Evolutionary conservation across 2,113 vertebrate species (phyloP).

Genomic region (Capra hircus): DNA sequence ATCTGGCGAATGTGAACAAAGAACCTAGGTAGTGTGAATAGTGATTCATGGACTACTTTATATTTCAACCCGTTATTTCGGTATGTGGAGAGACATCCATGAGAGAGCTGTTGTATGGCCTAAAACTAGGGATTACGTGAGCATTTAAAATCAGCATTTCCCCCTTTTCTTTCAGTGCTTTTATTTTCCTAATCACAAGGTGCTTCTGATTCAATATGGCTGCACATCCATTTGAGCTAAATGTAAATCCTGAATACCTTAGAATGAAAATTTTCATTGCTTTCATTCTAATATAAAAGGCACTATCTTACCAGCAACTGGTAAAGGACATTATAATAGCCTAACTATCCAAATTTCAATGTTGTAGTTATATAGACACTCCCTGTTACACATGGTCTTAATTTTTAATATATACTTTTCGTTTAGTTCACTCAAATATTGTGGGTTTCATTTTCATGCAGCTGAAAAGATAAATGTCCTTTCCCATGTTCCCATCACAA

Average conservation of each 20-base stretch:
- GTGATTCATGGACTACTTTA: not conserved
- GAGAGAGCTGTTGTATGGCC: not conserved
- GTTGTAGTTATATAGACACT: not conserved
- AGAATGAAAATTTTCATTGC: not conserved
- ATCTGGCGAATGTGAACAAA: not conserved
- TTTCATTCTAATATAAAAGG: slow-evolving; percentile 38
- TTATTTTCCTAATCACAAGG: not conserved
- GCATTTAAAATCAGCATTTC: not conserved
- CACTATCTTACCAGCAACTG: not conserved
- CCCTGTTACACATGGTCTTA: not conserved
- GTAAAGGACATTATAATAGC: slow-evolving; percentile 35
- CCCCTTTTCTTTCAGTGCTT: not conserved
- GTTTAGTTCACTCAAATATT: slow-evolving; percentile 37
- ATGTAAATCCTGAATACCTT: not conserved
- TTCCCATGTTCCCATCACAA: slow-evolving; percentile 70
- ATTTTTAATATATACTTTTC: slow-evolving; percentile 15
- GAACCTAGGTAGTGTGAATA: not conserved
- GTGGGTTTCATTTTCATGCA: slow-evolving; percentile 57
- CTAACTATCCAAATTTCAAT: not conserved
- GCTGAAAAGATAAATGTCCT: slow-evolving; percentile 71
- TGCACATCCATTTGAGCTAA: not conserved
- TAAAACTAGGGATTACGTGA: not conserved
- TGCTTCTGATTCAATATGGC: not conserved
- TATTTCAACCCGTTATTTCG: not conserved
- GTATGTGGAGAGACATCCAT: not conserved